A percentile compares a stretch with the other conserved stretches of the same genome.
phyloP scores from a whole-genome alignment of 2,888 invertebrate genomes.

The Stenurella melanura region DNA sequence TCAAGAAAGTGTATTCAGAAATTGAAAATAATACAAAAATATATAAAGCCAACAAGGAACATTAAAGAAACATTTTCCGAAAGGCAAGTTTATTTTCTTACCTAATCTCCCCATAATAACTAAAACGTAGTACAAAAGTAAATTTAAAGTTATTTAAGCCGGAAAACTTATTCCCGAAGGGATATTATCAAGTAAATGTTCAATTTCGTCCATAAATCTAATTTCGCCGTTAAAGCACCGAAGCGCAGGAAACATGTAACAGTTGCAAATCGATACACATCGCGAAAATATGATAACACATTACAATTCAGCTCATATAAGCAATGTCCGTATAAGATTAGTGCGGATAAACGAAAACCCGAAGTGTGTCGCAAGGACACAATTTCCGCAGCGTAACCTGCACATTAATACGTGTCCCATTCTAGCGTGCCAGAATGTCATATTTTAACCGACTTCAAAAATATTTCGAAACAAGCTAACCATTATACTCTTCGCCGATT shows the following conservation, averaged over 20 bases:
- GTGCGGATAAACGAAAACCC: constrained; percentile 13
- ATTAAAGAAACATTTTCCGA: background rate
- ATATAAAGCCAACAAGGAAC: background rate
- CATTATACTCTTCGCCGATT: too few species aligned
- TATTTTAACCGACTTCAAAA: too few species aligned
- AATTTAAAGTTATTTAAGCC: constrained; percentile 26
- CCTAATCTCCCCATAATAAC: constrained; percentile 1
- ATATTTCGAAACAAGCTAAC: too few species aligned
- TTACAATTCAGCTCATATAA: constrained; percentile 41
- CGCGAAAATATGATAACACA: constrained; percentile 44
- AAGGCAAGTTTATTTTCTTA: background rate
- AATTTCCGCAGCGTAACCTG: constrained; percentile 22
- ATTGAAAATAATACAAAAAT: background rate
- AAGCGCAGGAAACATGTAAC: constrained; percentile 36
- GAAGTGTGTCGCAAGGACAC: constrained; percentile 26
- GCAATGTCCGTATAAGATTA: constrained; percentile 32
- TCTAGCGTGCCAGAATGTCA: too few species aligned
- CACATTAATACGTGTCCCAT: background rate
- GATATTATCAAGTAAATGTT: constrained; percentile 39
- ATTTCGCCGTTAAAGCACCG: constrained; percentile 24
- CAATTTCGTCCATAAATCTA: constrained; percentile 35
- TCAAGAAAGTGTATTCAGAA: too few species aligned
- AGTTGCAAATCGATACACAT: constrained; percentile 39
- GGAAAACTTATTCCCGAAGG: constrained; percentile 39
- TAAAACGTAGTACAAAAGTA: constrained; percentile 24